Evolutionary conservation across 1,140 invertebrate genomes (phyloP), one percentile per base, ranked within the genome.

Genomic region (Conopomorpha cramerella): DNA sequence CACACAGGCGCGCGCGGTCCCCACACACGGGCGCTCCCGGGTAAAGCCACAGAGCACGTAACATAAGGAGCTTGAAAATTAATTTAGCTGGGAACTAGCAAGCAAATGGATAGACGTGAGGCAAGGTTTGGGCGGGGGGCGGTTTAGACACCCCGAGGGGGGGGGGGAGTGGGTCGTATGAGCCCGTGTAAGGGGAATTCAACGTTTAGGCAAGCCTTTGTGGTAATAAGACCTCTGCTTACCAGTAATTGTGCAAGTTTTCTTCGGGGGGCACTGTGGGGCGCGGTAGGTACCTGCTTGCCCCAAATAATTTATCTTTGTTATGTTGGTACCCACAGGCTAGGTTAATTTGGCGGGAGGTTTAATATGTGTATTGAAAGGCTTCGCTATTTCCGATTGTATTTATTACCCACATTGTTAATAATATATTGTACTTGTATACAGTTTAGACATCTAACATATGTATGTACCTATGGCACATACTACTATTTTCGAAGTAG

Each of bases 1-100:
- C 49, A 16, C 55, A 54, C 55, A 54, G 38, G 39, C 38, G 40
- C 38, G 33, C 11, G 37, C 31, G 30, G 26, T 30, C 16, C 34
- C 55, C 60, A 42, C 63, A 72, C 70, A 72, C 59, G 60, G 49
- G 19, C 42, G 51, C n/a, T n/a, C n/a, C n/a, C n/a, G n/a, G 42
- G 42, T 46, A 70, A 71, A 76, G 66, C 66, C 68, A 62, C 64
- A 71, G 71, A 66, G 71, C 66, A 73, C 68, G 71, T 76, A 76
- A 76, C 71, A 72, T 76, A 76, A 76, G 71, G 67, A 76, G 71
- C 71, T 76, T 76, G 71, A 68, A 76, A 76, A 76, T 76, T 76
- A 76, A 76, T 76, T 76, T 76, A 76, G 71, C 68, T 70, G 60
- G 66, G 71, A 73, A 76, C 71, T 76, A 76, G 71, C 71, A 68